These are phyloP conservation scores for Lipotes vexillifer DNA, from an alignment of 2,113 vertebrate species.

Conservation along the genomic window DNA sequence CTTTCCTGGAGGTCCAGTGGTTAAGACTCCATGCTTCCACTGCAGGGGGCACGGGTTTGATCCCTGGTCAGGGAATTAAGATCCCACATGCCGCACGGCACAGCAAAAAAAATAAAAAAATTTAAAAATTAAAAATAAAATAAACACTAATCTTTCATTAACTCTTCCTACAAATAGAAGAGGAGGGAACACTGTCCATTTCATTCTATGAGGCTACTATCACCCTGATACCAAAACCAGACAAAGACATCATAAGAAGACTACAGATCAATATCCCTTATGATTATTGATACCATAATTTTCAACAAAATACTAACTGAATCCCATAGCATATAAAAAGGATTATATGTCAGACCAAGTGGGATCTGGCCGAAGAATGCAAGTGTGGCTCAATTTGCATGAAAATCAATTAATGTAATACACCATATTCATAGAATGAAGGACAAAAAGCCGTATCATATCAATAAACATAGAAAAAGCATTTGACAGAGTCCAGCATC, in stretches of 20 bases:
- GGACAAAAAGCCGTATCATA: too few species aligned
- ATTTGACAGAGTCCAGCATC: too few species aligned
- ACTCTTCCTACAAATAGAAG: neutral
- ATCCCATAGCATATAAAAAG: neutral
- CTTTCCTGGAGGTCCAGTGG: too few species aligned
- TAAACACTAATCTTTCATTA: constrained; percentile 3
- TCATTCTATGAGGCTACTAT: neutral
- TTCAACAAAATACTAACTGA: constrained; percentile 29
- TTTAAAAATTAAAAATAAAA: neutral
- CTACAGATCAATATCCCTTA: neutral
- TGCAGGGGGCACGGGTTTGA: too few species aligned
- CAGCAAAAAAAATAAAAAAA: too few species aligned
- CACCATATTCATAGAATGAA: too few species aligned
- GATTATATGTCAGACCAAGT: neutral
- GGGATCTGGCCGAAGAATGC: neutral
- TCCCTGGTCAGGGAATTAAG: too few species aligned
- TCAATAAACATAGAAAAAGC: too few species aligned
- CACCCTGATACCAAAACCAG: neutral
- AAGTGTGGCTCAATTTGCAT: neutral
- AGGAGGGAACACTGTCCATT: neutral
- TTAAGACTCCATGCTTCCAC: too few species aligned
- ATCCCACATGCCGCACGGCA: too few species aligned
- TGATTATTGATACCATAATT: constrained; percentile 4
- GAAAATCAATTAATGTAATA: constrained; percentile 24
- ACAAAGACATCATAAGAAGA: constrained; percentile 17